These are phyloP conservation scores for Ormyrus pomaceus DNA, from an alignment of 2,888 invertebrate genomes.

Conservation along the genomic window DNA sequence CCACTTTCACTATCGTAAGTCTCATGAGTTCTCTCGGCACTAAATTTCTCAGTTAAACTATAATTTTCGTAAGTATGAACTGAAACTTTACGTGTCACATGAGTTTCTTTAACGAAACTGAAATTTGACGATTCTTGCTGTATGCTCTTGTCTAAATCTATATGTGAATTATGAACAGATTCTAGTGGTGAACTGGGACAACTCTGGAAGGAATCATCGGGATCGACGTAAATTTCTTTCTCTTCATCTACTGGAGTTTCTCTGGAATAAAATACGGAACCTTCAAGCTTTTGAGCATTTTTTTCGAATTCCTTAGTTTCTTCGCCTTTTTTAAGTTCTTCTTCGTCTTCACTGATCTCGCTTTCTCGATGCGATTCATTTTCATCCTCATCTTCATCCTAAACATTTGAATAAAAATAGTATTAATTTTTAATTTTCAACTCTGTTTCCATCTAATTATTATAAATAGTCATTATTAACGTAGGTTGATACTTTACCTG, in stretches of 20 bases:
- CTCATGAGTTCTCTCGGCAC: not conserved
- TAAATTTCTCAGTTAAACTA: conserved; percentile 23
- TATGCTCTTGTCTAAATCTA: not conserved
- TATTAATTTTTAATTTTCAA: too few relatives aligned
- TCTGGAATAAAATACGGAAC: too few relatives aligned
- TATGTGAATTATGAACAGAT: not conserved
- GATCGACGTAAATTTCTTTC: not conserved
- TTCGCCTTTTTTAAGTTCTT: not conserved
- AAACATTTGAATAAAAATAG: too few relatives aligned
- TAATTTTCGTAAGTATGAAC: not conserved
- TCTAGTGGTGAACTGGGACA: conserved; percentile 51
- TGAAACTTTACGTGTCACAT: not conserved
- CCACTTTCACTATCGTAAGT: not conserved
- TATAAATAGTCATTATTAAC: too few relatives aligned
- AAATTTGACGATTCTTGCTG: not conserved
- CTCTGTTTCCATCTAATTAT: too few relatives aligned
- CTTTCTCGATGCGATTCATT: conserved; percentile 13
- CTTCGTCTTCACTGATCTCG: conserved; percentile 51
- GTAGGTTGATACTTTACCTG: too few relatives aligned
- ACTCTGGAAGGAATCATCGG: conserved; percentile 59
- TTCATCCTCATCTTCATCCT: too few relatives aligned
- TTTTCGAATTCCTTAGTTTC: too few relatives aligned
- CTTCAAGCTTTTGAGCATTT: too few relatives aligned
- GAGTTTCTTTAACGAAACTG: too few relatives aligned
- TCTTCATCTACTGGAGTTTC: not conserved